Conservation (phyloP, 2,888 invertebrate species). For the Copidosoma aretas region DNA sequence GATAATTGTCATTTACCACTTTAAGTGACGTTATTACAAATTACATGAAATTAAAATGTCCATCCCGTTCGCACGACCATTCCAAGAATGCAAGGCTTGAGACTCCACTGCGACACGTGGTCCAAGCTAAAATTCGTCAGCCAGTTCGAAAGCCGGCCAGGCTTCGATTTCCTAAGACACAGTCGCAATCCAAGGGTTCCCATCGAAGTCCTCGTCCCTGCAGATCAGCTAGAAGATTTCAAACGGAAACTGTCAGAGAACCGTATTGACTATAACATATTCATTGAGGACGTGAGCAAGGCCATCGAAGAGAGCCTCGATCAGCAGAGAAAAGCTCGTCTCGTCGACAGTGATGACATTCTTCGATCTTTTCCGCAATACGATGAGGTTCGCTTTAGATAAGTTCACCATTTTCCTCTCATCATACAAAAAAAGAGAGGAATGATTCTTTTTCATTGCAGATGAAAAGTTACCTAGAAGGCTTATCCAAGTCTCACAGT, state of each 20-base stretch:
- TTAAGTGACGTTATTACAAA: too few relatives aligned
- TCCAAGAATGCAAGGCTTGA: slow-evolving; percentile 50
- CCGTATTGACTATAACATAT: slow-evolving; percentile 60
- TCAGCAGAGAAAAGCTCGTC: neutral
- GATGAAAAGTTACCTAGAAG: slow-evolving; percentile 7
- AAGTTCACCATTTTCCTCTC: neutral
- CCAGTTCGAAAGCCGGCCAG: slow-evolving; percentile 41
- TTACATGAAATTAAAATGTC: too few relatives aligned
- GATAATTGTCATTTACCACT: too few relatives aligned
- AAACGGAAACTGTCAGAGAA: slow-evolving; percentile 52
- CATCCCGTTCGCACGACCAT: neutral
- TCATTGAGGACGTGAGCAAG: slow-evolving; percentile 61
- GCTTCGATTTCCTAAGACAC: slow-evolving; percentile 47
- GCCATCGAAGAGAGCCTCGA: neutral
- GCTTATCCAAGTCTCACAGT: neutral
- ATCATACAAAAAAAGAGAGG: neutral
- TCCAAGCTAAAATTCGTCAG: slow-evolving; percentile 44
- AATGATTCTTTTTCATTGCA: neutral
- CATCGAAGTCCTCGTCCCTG: slow-evolving; percentile 51
- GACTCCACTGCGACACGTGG: slow-evolving; percentile 42
- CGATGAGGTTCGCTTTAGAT: slow-evolving; percentile 6
- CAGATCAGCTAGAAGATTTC: slow-evolving; percentile 44
- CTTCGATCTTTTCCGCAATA: slow-evolving; percentile 4
- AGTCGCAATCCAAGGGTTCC: slow-evolving; percentile 35
- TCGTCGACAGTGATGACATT: too few relatives aligned